Conservation (phyloP, 2,888 invertebrate genomes). For the Sabatieria punctata region DNA sequence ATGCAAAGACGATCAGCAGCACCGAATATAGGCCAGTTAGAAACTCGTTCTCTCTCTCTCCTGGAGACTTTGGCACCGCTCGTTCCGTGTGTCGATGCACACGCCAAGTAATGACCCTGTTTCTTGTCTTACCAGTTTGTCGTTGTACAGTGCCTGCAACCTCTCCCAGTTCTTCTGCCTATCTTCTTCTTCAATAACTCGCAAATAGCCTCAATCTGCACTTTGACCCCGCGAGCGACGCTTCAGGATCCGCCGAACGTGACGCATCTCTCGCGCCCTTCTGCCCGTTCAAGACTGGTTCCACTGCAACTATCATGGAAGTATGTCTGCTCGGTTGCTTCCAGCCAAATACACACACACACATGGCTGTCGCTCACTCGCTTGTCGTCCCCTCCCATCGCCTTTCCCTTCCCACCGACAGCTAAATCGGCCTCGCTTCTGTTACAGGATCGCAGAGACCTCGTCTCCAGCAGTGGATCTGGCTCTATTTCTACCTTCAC, state of each 20-base stretch:
- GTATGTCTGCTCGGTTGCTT: too few relatives aligned
- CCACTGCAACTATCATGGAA: background rate
- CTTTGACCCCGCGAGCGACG: background rate
- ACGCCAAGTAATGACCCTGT: background rate
- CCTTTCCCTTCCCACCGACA: background rate
- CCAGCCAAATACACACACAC: too few relatives aligned
- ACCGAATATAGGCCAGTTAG: background rate
- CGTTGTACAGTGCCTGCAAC: background rate
- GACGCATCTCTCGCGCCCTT: background rate
- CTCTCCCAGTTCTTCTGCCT: background rate
- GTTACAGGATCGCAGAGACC: conserved; percentile 8
- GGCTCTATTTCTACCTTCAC: background rate
- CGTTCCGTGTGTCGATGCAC: too few relatives aligned
- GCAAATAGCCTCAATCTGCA: background rate
- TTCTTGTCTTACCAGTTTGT: background rate
- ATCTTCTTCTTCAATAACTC: background rate
- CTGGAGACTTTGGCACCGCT: too few relatives aligned
- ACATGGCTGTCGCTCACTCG: too few relatives aligned
- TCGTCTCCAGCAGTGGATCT: background rate
- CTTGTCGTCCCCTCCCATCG: too few relatives aligned
- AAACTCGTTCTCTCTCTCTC: background rate
- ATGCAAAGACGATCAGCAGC: background rate
- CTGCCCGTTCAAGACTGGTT: background rate
- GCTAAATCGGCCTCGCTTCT: background rate
- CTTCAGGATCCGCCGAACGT: background rate